Conservation (phyloP, 1,140 invertebrate species). For the Phthorimaea operculella region DNA sequence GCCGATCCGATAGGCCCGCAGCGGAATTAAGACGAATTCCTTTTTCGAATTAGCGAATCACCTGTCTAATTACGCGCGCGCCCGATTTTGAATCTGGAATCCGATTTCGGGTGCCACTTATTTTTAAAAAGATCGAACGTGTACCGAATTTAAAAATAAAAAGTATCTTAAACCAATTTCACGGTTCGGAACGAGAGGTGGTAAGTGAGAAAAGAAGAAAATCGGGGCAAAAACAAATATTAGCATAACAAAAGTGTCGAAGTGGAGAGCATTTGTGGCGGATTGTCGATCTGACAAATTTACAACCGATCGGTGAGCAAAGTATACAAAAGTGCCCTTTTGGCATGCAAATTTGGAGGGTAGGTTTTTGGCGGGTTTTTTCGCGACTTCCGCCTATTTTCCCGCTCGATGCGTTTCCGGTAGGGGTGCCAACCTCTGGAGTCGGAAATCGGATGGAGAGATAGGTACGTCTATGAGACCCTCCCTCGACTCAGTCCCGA, state of each 20-base stretch:
- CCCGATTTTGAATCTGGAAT: conserved; percentile 41
- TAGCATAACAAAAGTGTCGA: conserved; percentile 58
- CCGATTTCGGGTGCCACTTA: conserved; percentile 24
- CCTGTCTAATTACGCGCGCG: conserved; percentile 53
- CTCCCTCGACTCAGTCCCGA: no score
- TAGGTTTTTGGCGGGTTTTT: conserved; percentile 50
- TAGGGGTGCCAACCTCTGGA: conserved; percentile 34
- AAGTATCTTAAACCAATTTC: conserved; percentile 2
- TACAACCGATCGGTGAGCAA: conserved; percentile 44
- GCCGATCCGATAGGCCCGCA: conserved; percentile 25
- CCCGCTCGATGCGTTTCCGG: conserved; percentile 57
- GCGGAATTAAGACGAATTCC: conserved; percentile 50
- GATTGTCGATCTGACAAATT: conserved; percentile 63
- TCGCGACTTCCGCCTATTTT: conserved; percentile 61
- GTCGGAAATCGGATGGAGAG: conserved; percentile 49
- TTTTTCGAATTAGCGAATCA: conserved; percentile 58
- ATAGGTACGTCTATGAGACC: conserved; percentile 33
- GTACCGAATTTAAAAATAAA: conserved; percentile 1
- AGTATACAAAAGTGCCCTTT: conserved; percentile 52
- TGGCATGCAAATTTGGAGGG: conserved; percentile 57
- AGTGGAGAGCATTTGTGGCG: conserved; percentile 31
- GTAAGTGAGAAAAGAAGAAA: conserved; percentile 7
- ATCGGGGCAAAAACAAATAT: conserved; percentile 20
- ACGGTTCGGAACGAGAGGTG: background rate
- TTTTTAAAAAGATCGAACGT: conserved; percentile 4